Base-by-base conservation (phyloP, 2,888 invertebrate species). In the Cacoxenus indagator region DNA sequence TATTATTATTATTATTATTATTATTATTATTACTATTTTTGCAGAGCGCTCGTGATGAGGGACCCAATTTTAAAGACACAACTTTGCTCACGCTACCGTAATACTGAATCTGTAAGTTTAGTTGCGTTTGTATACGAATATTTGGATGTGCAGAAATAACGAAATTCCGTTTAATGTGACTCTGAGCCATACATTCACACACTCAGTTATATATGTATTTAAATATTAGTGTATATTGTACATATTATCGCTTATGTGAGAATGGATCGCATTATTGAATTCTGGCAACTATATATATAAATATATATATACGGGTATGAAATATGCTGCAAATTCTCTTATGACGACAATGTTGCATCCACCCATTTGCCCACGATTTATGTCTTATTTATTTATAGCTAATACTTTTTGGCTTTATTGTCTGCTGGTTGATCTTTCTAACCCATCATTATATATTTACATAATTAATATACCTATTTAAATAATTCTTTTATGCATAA, bases 61-160 rank as follows among this genome's bases (percentile, higher is more conserved):
- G 37, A 37, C 1, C 59, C n/a, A n/a, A n/a, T n/a, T n/a, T n/a
- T n/a, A n/a, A n/a, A n/a, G 59, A 31, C 59, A 9, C 5, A 31
- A 59, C 59, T 59, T 59, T 59, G 31, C 31, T 59, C 59, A 31
- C 59, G 37, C 31, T 59, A 31, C 29, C 17, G 17, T 59, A 31
- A 59, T 59, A 59, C 31, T 17, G 17, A 59, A 51, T 51, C 48
- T 51, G 9, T 51, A 51, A 51, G n/a, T 51, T 37, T 37, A 37
- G 1, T 51, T 51, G 22, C 19, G 48, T 51, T 51, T 51, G 48
- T 9, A 51, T 22, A 17, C n/a, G 19, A 51, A 17, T 51, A 51
- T 19, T 9, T 19, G 9, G n/a, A 22, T 19, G 37, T 37, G 37
- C 48, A 51, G 22, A 51, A 51, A 19, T 51, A 19, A 8, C 9